Evolutionary conservation across 2,797 vertebrate species (phyloP).

Genomic region (Numenius phaeopus): DNA sequence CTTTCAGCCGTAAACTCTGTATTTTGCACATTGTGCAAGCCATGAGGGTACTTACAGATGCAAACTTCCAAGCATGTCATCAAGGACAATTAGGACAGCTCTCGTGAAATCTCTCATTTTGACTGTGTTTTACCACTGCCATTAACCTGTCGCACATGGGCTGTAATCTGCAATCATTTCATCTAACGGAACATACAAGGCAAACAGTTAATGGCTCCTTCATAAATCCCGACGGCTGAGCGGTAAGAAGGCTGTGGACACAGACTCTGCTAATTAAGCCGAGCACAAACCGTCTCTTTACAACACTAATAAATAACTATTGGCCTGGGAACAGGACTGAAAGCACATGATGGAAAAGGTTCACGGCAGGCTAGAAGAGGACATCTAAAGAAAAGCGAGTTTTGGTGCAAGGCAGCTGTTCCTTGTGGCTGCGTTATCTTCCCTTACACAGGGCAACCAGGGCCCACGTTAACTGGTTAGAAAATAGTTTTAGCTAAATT

Average conservation of each 20-base stretch:
- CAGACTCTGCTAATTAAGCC: not conserved
- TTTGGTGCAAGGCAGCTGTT: accelerated
- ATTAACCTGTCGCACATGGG: not conserved
- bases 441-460: accelerated
- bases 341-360: not conserved
- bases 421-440: not conserved
- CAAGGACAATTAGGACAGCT: not conserved
- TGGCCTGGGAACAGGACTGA: not conserved
- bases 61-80: not conserved
- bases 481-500: not conserved
- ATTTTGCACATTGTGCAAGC: not conserved
- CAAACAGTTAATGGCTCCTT: not conserved
- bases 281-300: not conserved
- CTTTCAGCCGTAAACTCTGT: not conserved
- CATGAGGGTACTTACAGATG: not conserved
- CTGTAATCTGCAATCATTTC: not conserved
- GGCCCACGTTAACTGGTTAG: not conserved
- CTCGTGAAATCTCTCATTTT: not conserved
- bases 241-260: not conserved
- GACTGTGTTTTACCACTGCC: not conserved
- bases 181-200: not conserved
- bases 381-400: not conserved
- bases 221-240: not conserved
- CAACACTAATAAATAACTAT: not conserved
- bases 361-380: not conserved